Conservation (phyloP, 1,140 invertebrate genomes). For the Linepithema humile region DNA sequence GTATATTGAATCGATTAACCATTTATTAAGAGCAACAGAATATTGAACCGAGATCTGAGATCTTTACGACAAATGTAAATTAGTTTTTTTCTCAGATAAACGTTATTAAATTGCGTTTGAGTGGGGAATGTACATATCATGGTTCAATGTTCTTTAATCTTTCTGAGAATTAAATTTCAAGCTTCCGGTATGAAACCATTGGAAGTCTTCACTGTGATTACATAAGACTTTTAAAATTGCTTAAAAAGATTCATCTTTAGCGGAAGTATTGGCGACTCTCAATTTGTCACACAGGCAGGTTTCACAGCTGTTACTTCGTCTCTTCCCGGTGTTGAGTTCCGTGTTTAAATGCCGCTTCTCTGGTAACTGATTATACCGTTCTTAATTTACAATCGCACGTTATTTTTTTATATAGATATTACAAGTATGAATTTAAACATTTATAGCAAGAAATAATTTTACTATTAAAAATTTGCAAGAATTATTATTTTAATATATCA, state of each 20-base stretch:
- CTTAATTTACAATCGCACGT: neutral
- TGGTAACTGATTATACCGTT: constrained; percentile 16
- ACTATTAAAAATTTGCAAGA: neutral
- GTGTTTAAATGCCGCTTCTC: constrained; percentile 46
- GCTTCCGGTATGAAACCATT: neutral
- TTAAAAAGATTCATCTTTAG: constrained; percentile 16
- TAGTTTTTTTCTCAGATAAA: neutral
- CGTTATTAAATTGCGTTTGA: neutral
- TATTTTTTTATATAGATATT: neutral
- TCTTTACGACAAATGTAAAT: neutral
- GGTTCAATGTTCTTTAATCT: neutral
- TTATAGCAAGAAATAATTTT: neutral
- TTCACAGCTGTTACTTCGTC: constrained; percentile 69
- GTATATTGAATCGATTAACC: neutral
- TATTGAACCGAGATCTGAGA: neutral
- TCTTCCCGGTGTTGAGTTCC: neutral
- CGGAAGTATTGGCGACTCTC: constrained; percentile 39
- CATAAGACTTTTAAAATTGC: neutral
- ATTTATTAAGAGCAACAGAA: neutral
- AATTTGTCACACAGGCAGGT: constrained; percentile 63
- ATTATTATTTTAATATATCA: no score
- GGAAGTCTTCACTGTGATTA: neutral
- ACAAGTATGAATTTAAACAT: neutral
- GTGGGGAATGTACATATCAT: neutral
- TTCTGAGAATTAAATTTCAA: neutral